Conservation (phyloP, 2,888 invertebrate species). For the Lycophotia porphyrea region DNA sequence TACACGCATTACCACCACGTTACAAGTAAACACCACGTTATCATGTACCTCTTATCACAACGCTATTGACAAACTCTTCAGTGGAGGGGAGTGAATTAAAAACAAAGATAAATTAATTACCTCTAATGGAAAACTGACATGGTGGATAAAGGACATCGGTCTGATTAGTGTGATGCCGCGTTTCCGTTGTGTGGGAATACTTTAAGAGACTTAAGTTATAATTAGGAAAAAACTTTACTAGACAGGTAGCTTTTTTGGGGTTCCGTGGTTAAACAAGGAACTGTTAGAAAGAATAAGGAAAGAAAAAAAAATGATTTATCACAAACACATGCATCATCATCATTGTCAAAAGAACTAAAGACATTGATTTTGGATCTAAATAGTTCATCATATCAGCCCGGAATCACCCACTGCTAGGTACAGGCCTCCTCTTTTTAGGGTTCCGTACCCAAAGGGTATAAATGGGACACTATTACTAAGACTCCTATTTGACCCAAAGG, state of each 20-base stretch:
- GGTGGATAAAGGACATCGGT: not conserved
- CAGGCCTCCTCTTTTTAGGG: too few species aligned
- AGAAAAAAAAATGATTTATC: too few species aligned
- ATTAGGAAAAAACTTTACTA: not conserved
- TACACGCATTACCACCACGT: not conserved
- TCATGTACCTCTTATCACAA: conserved; percentile 14
- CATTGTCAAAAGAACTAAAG: too few species aligned
- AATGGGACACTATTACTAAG: too few species aligned
- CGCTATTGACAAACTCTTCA: conserved; percentile 20
- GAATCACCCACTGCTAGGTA: too few species aligned
- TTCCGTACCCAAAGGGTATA: too few species aligned
- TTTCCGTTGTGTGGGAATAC: conserved; percentile 29
- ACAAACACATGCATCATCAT: too few species aligned
- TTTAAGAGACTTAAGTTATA: not conserved
- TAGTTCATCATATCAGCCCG: too few species aligned
- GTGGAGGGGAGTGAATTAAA: conserved; percentile 50
- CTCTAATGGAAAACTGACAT: conserved; percentile 54
- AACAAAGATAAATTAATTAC: conserved; percentile 50
- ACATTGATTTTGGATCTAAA: too few species aligned
- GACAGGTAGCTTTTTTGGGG: not conserved
- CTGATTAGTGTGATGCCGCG: conserved; percentile 24
- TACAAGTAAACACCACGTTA: conserved; percentile 19
- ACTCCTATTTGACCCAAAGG: too few species aligned
- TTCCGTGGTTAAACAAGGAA: not conserved
- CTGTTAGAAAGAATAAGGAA: too few species aligned